Percentiles rank a stretch among this genome's conserved stretches.
Conservation (phyloP, 1,140 invertebrate genomes). For the Hypothenemus hampei region DNA sequence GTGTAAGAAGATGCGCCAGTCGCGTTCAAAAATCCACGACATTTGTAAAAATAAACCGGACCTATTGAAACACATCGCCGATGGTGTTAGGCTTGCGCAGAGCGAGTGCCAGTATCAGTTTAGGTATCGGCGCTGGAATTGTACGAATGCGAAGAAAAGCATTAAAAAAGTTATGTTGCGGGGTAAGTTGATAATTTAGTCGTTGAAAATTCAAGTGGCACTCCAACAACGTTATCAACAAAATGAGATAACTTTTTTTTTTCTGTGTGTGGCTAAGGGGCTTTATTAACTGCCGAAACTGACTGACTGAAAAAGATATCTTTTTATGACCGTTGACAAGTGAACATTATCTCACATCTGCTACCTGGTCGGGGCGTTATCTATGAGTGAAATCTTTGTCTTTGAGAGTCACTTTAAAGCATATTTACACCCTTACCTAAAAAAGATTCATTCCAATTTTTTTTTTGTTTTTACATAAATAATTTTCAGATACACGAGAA, state of each 20-base stretch:
- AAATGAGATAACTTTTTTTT: slow-evolving; percentile 3
- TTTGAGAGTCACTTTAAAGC: slow-evolving; percentile 8
- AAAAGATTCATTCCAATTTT: neutral
- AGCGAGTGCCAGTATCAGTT: slow-evolving; percentile 83
- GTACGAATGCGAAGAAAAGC: slow-evolving; percentile 69
- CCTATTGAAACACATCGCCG: slow-evolving; percentile 69
- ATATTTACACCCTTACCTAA: slow-evolving; percentile 4
- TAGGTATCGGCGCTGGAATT: slow-evolving; percentile 77
- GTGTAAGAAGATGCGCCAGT: slow-evolving; percentile 71
- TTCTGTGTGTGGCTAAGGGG: no score
- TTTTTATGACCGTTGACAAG: slow-evolving; percentile 11
- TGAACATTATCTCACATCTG: slow-evolving; percentile 23
- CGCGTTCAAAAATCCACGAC: slow-evolving; percentile 63
- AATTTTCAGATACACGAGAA: slow-evolving; percentile 79
- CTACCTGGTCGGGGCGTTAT: slow-evolving; percentile 13
- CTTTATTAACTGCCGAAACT: slow-evolving; percentile 17
- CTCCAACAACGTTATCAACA: slow-evolving; percentile 9
- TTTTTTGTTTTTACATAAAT: slow-evolving; percentile 10
- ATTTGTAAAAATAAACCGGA: slow-evolving; percentile 73
- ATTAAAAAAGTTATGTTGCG: slow-evolving; percentile 75
- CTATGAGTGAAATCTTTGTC: slow-evolving; percentile 11
- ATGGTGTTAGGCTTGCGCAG: slow-evolving; percentile 71
- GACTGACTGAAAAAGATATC: no score
- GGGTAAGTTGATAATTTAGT: slow-evolving; percentile 54
- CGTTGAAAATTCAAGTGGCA: slow-evolving; percentile 20